phyloP scores from a whole-genome alignment of 2,797 vertebrate species.

The Channa striata region DNA sequence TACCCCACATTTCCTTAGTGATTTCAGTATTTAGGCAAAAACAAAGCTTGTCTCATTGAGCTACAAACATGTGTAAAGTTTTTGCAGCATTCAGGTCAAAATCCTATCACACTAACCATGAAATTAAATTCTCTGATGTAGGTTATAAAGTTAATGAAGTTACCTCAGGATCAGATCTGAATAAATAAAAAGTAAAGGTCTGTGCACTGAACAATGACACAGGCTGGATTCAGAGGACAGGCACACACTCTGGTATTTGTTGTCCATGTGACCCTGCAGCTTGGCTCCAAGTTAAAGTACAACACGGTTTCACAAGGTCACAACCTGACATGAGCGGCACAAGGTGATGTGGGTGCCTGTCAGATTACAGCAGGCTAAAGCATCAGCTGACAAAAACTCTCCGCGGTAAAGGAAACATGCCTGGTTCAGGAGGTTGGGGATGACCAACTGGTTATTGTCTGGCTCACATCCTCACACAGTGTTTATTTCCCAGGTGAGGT shows the following conservation, averaged over 20 bases:
- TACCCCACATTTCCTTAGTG: background rate
- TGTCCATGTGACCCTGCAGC: constrained; percentile 25
- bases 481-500: constrained; percentile 6
- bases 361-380: constrained; percentile 17
- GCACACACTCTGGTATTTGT: constrained; percentile 14
- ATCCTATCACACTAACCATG: background rate
- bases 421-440: constrained; percentile 32
- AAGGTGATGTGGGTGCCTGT: constrained; percentile 19
- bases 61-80: background rate
- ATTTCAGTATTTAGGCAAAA: background rate
- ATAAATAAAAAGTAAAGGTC: constrained; percentile 1
- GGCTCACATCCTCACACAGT: constrained; percentile 1
- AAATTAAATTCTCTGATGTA: background rate
- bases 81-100: background rate
- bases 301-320: constrained; percentile 29
- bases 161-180: background rate
- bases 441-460: constrained; percentile 6
- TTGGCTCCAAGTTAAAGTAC: constrained; percentile 13
- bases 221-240: background rate
- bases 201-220: background rate
- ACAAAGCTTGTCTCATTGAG: background rate
- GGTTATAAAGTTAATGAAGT: background rate
- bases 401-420: constrained; percentile 20
- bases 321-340: constrained; percentile 14
- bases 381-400: constrained; percentile 24